A percentile compares a stretch with the other conserved stretches of the same genome.
Evolutionary conservation across 2,888 invertebrate genomes (phyloP).

Genomic region (Harpalus rufipes): DNA sequence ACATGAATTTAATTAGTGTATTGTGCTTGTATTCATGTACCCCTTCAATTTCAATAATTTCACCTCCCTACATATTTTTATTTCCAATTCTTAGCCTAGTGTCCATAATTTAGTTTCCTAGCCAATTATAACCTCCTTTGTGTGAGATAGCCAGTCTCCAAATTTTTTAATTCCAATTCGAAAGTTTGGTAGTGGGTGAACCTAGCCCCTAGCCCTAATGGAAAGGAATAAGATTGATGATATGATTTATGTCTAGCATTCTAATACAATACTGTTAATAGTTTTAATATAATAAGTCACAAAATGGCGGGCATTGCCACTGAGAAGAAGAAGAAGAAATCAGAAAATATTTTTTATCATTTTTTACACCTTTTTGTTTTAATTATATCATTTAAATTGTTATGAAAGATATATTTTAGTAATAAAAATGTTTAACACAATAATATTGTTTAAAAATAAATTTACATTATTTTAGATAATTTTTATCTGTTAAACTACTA

Average conservation of each 20-base stretch:
- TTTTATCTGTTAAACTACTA: not conserved
- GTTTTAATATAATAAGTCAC: conserved; percentile 61
- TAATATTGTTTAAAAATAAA: too few relatives aligned
- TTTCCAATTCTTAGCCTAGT: conserved; percentile 38
- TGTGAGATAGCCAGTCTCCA: conserved; percentile 57
- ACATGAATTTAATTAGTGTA: not conserved
- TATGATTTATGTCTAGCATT: conserved; percentile 42
- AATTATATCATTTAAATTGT: too few relatives aligned
- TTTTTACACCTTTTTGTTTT: too few relatives aligned
- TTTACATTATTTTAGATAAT: not conserved
- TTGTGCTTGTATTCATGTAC: not conserved
- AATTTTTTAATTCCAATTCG: conserved; percentile 50
- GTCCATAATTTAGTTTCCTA: conserved; percentile 31
- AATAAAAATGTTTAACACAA: too few relatives aligned
- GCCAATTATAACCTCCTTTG: conserved; percentile 44
- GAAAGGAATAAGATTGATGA: conserved; percentile 18
- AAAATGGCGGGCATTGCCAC: conserved; percentile 16
- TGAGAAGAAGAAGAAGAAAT: not conserved
- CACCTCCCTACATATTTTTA: conserved; percentile 5
- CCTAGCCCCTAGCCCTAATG: conserved; percentile 13
- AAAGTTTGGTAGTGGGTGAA: conserved; percentile 14
- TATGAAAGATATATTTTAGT: too few relatives aligned
- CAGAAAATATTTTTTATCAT: too few relatives aligned
- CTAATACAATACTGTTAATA: conserved; percentile 64
- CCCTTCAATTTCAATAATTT: conserved; percentile 15